Evolutionary conservation across 1,140 invertebrate genomes (phyloP).

Genomic region (Littorina saxatilis): DNA sequence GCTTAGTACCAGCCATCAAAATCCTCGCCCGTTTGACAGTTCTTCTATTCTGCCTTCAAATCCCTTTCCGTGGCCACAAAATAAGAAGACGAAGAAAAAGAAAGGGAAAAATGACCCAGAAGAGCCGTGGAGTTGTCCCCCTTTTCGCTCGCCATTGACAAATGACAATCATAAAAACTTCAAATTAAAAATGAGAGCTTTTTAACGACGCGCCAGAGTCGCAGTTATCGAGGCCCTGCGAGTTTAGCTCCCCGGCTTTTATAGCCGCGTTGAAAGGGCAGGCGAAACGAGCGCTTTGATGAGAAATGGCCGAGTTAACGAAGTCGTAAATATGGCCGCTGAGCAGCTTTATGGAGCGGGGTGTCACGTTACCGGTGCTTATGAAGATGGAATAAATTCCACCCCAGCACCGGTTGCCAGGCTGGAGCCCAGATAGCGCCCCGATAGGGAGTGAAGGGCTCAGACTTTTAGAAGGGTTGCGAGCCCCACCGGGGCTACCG

Average conservation of each 20-base stretch:
- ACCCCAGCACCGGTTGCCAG: constrained; percentile 24
- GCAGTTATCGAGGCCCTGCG: constrained; percentile 32
- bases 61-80: neutral
- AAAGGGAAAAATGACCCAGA: too few relatives aligned
- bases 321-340: constrained; percentile 35
- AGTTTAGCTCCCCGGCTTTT: constrained; percentile 31
- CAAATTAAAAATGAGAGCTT: constrained; percentile 42
- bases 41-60: constrained; percentile 1
- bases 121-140: too few relatives aligned
- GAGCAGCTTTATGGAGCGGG: constrained; percentile 28
- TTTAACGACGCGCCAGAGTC: constrained; percentile 34
- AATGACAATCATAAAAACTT: constrained; percentile 44
- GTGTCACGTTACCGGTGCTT: constrained; percentile 34
- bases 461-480: too few relatives aligned
- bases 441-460: neutral
- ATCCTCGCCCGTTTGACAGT: constrained; percentile 6
- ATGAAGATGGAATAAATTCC: constrained; percentile 40
- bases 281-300: constrained; percentile 35
- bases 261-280: constrained; percentile 29
- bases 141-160: constrained; percentile 25
- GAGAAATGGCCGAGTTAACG: constrained; percentile 41
- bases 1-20: neutral
- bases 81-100: too few relatives aligned
- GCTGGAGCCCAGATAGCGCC: constrained; percentile 2
- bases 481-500: neutral